phyloP scores from a whole-genome alignment of 2,888 invertebrate genomes.

The Lochmaea crataegi region DNA sequence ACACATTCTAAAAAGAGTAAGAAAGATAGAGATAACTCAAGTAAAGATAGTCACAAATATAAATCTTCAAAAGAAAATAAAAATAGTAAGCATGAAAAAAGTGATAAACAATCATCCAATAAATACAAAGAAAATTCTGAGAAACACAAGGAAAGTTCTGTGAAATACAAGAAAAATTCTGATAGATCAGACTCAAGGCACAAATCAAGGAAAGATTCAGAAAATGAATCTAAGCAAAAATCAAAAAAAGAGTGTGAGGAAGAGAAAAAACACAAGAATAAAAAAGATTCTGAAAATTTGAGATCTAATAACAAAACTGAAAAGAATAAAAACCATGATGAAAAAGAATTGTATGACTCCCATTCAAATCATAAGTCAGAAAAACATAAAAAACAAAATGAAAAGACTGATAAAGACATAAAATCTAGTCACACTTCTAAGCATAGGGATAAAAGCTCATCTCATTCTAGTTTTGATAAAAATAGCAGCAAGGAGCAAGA shows the following conservation, averaged over 20 bases:
- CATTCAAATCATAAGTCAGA: slow-evolving; percentile 24
- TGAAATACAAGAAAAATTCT: neutral
- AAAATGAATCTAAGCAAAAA: slow-evolving; percentile 25
- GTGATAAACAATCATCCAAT: slow-evolving; percentile 14
- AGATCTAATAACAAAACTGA: slow-evolving; percentile 14
- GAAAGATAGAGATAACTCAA: slow-evolving; percentile 19
- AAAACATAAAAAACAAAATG: slow-evolving; percentile 21
- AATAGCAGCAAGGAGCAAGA: slow-evolving; percentile 47
- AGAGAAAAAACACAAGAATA: slow-evolving; percentile 19
- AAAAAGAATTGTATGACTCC: neutral
- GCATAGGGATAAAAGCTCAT: slow-evolving; percentile 21
- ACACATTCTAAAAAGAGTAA: slow-evolving; percentile 36
- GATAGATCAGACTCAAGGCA: slow-evolving; percentile 18
- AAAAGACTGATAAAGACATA: slow-evolving; percentile 24
- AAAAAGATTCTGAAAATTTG: slow-evolving; percentile 9
- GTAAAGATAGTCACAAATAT: slow-evolving; percentile 17
- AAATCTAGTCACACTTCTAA: slow-evolving; percentile 34
- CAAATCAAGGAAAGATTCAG: slow-evolving; percentile 26
- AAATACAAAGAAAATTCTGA: slow-evolving; percentile 11
- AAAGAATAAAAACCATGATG: slow-evolving; percentile 2
- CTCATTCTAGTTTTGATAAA: slow-evolving; percentile 24
- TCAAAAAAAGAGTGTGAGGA: slow-evolving; percentile 22
- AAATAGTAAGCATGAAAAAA: slow-evolving; percentile 8
- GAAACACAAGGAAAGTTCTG: slow-evolving; percentile 2
- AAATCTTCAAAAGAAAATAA: slow-evolving; percentile 14